A percentile compares a stretch with the other conserved stretches of the same genome.
phyloP scores from a whole-genome alignment of 2,888 invertebrate genomes.

The Eulithis testata region DNA sequence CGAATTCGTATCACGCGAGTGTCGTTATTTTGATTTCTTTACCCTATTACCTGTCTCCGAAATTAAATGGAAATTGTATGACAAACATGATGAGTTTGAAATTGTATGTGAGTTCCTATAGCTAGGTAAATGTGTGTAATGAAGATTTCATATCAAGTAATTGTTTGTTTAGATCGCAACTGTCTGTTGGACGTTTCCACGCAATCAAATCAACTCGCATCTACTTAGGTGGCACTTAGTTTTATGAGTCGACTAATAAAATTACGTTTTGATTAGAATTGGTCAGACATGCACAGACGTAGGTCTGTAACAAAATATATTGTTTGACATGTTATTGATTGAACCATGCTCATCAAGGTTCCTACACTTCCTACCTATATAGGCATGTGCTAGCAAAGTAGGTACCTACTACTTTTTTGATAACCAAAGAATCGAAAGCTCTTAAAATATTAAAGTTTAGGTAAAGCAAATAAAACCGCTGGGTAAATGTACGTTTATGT shows the following conservation, averaged over 20 bases:
- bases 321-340: neutral
- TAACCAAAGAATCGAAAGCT: too few relatives aligned
- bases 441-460: too few relatives aligned
- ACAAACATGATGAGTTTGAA: constrained; percentile 69
- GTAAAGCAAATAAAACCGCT: constrained; percentile 41
- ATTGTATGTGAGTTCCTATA: constrained; percentile 49
- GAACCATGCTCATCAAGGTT: neutral
- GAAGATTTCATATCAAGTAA: constrained; percentile 43
- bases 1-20: constrained; percentile 70
- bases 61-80: constrained; percentile 68
- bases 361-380: neutral
- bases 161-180: constrained; percentile 41
- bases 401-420: too few relatives aligned
- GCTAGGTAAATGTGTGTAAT: constrained; percentile 36
- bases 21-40: constrained; percentile 77
- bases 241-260: constrained; percentile 35
- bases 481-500: constrained; percentile 50
- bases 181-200: constrained; percentile 40
- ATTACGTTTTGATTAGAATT: constrained; percentile 24
- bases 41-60: constrained; percentile 55
- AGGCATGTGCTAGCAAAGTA: neutral
- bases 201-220: constrained; percentile 45
- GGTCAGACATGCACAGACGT: constrained; percentile 21
- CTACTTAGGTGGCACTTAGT: constrained; percentile 28
- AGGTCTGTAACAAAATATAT: constrained; percentile 3